phyloP scores from a whole-genome alignment of 1,140 invertebrate genomes.

The Drosophila leontia region DNA sequence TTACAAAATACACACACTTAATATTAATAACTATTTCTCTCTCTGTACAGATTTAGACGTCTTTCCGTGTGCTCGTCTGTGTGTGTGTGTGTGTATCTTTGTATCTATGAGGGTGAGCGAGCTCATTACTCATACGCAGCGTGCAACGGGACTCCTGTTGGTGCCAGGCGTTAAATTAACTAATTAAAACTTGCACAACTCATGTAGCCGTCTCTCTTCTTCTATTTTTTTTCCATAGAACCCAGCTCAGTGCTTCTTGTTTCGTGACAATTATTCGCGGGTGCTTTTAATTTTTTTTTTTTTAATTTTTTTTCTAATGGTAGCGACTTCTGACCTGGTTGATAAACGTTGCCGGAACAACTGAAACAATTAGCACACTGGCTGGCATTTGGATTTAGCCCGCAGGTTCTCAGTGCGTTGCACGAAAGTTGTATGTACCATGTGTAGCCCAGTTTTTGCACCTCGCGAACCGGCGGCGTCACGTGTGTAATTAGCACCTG shows the following conservation, averaged over 20 bases:
- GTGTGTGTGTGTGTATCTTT: conserved; percentile 3
- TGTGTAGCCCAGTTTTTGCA: conserved; percentile 51
- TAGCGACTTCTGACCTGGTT: conserved; percentile 49
- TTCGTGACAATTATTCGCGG: conserved; percentile 57
- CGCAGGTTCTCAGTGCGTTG: conserved; percentile 24
- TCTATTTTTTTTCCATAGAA: conserved; percentile 10
- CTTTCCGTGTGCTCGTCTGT: conserved; percentile 11
- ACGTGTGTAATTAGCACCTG: conserved; percentile 75
- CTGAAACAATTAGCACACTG: conserved; percentile 72
- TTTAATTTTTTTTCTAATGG: conserved; percentile 31
- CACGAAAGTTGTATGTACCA: conserved; percentile 46
- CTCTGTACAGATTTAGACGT: conserved; percentile 29
- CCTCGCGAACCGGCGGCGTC: conserved; percentile 38
- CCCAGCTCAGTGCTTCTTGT: conserved; percentile 10
- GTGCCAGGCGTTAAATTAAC: conserved; percentile 79
- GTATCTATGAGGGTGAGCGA: conserved; percentile 33
- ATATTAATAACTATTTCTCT: not conserved
- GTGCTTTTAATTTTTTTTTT: conserved; percentile 33
- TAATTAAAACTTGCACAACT: conserved; percentile 81
- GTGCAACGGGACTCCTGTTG: conserved; percentile 58
- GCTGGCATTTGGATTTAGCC: conserved; percentile 47
- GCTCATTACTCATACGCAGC: conserved; percentile 76
- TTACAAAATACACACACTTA: not conserved
- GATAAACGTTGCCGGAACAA: conserved; percentile 64
- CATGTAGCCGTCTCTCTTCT: conserved; percentile 24